These are phyloP conservation scores for Chiroxiphia lanceolata DNA, from an alignment of 2,797 vertebrate species.

Conservation along the genomic window DNA sequence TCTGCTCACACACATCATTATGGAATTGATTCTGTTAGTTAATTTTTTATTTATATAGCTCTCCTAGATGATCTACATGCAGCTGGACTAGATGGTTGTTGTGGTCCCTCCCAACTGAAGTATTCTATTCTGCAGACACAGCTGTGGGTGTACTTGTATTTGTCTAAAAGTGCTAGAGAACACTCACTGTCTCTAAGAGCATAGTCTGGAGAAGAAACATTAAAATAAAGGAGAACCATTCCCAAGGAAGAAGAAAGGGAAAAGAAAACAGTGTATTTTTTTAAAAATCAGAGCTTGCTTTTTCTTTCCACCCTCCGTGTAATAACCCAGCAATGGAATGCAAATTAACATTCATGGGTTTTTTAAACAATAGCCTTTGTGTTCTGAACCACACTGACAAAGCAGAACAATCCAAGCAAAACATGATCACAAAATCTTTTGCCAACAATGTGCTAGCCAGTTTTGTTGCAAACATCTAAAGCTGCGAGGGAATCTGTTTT, in stretches of 20 bases:
- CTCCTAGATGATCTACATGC: not conserved
- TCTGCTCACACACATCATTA: not conserved
- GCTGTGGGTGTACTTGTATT: not conserved
- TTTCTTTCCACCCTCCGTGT: constrained; percentile 11
- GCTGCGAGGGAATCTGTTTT: not conserved
- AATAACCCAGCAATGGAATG: constrained; percentile 39
- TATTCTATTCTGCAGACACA: not conserved
- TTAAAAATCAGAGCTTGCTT: not conserved
- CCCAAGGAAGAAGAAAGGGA: constrained; percentile 5
- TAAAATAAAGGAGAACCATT: constrained; percentile 12
- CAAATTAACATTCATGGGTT: constrained; percentile 16
- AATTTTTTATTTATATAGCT: not conserved
- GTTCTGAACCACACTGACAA: constrained; percentile 37
- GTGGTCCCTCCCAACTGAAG: not conserved
- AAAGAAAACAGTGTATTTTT: not conserved
- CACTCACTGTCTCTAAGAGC: not conserved
- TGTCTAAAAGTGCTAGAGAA: not conserved
- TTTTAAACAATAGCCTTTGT: constrained; percentile 56
- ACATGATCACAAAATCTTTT: not conserved
- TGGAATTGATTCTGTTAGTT: not conserved
- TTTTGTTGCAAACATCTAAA: not conserved
- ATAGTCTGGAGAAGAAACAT: not conserved
- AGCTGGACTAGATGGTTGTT: not conserved
- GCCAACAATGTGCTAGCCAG: constrained; percentile 9
- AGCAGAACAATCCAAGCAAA: constrained; percentile 35